Base-by-base conservation (phyloP, 2,113 vertebrate species). In the Phalacrocorax carbo region DNA sequence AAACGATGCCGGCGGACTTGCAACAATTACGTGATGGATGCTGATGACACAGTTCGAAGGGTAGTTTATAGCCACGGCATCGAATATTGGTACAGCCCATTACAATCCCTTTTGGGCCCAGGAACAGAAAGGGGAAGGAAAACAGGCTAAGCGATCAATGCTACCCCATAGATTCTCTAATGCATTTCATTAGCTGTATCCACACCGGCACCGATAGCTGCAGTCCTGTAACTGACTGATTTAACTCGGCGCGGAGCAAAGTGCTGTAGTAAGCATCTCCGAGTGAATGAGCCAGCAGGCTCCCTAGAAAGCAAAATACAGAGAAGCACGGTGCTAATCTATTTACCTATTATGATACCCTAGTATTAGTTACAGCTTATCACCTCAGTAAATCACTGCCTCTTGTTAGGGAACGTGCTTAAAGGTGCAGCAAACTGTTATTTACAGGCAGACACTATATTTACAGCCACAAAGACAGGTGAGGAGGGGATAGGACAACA, bases 331-430 rank as follows among this genome's bases (percentile, higher is more conserved):
- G 76, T 8, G 90, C 88, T 97, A 97, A 97, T 98, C 97, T 98
- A 96, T 97, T 98, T 97, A 97, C 96, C 97, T 70, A 99, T 99
- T 99, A 99, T 98, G 98, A 98, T 98, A 99, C 98, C 98, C 98
- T 98, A 95, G 98, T 98, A 99, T 99, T 99, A 99, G 98, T 93
- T 97, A 97, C 98, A 98, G 99, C 98, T 99, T 99, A 99, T 98
- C 99, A 98, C 98, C 97, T 97, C 97, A 97, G 98, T 98, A 99
- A 99, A 99, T 99, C 98, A 98, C 98, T 93, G 98, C 98, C 98
- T 98, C 98, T 98, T 98, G 98, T 98, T 97, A 96, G 95, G 95
- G 88, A 96, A 92, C 61, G 21, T 70, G 96, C 96, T 98, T 98
- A 97, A 97, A 98, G 97, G 97, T 97, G 97, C 97, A 97, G 98